These are phyloP conservation scores for Metallyticus violacea DNA, from an alignment of 2,888 invertebrate genomes.

Conservation along the genomic window DNA sequence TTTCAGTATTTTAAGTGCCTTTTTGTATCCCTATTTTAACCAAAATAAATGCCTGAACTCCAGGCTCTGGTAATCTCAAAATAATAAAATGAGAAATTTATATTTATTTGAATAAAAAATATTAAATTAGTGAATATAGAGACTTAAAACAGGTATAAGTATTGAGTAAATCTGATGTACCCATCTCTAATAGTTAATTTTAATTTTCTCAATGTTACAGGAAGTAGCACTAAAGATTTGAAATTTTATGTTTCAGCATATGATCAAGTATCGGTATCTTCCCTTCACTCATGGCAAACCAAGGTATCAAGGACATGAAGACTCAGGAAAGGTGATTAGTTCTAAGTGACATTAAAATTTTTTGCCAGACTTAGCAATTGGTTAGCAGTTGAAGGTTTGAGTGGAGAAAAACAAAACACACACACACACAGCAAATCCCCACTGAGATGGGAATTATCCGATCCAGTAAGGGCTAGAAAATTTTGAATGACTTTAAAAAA, in stretches of 20 bases:
- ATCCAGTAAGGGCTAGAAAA: not conserved
- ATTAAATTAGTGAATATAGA: no score
- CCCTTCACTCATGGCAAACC: slow-evolving; percentile 99
- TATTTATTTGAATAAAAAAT: no score
- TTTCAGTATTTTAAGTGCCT: no score
- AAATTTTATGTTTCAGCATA: slow-evolving; percentile 80
- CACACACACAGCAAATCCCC: not conserved
- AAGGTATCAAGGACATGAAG: slow-evolving; percentile 74
- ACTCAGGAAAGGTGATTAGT: slow-evolving; percentile 44
- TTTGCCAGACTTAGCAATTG: not conserved
- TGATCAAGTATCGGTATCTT: slow-evolving; percentile 98
- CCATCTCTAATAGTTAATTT: no score
- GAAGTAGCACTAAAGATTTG: not conserved
- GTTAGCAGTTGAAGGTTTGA: not conserved
- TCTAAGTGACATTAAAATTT: slow-evolving; percentile 29
- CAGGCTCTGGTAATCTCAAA: no score
- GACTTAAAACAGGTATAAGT: no score
- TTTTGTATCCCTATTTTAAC: no score
- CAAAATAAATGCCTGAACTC: no score
- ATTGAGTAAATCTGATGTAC: no score
- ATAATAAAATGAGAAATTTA: no score
- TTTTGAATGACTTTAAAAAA: not conserved
- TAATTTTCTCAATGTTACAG: no score
- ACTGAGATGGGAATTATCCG: not conserved
- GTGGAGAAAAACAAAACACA: not conserved